Evolutionary conservation across 2,888 invertebrate species (phyloP).

Genomic region (Laspeyria flexula): DNA sequence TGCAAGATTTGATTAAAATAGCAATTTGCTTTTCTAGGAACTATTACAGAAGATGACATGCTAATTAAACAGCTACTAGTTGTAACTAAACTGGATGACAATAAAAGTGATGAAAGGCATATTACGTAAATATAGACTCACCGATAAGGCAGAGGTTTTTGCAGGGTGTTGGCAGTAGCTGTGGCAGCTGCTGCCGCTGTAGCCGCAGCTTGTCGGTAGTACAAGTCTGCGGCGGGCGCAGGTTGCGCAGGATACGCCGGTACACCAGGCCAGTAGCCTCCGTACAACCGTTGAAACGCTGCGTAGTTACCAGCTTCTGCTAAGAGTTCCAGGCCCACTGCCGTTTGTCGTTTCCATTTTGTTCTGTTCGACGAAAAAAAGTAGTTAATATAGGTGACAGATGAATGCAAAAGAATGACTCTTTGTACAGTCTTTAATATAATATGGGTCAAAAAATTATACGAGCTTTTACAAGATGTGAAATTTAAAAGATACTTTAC

Average conservation of each 20-base stretch:
- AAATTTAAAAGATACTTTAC: too few species aligned
- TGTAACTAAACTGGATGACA: too few species aligned
- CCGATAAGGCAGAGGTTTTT: slow-evolving; percentile 95
- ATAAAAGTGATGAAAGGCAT: too few species aligned
- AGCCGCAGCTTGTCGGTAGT: slow-evolving; percentile 93
- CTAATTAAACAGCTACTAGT: not conserved
- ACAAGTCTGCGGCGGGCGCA: slow-evolving; percentile 90
- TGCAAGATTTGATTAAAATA: too few species aligned
- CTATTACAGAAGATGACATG: not conserved
- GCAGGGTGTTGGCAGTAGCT: slow-evolving; percentile 89
- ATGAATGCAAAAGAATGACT: too few species aligned
- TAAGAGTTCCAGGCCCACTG: slow-evolving; percentile 97
- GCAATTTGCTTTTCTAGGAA: too few species aligned
- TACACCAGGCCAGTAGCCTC: slow-evolving; percentile 90
- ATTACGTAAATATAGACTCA: too few species aligned
- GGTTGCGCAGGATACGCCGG: slow-evolving; percentile 89
- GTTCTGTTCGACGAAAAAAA: slow-evolving; percentile 88
- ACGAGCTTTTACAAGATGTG: too few species aligned
- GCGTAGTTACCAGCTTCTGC: slow-evolving; percentile 99
- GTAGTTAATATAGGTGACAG: not conserved
- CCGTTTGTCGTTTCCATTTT: slow-evolving; percentile 99
- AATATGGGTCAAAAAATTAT: too few species aligned
- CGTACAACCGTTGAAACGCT: slow-evolving; percentile 98
- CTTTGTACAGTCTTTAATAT: too few species aligned
- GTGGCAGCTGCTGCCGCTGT: slow-evolving; percentile 87